Conservation (phyloP, 1,140 invertebrate genomes). For the Drosophila kikkawai region DNA sequence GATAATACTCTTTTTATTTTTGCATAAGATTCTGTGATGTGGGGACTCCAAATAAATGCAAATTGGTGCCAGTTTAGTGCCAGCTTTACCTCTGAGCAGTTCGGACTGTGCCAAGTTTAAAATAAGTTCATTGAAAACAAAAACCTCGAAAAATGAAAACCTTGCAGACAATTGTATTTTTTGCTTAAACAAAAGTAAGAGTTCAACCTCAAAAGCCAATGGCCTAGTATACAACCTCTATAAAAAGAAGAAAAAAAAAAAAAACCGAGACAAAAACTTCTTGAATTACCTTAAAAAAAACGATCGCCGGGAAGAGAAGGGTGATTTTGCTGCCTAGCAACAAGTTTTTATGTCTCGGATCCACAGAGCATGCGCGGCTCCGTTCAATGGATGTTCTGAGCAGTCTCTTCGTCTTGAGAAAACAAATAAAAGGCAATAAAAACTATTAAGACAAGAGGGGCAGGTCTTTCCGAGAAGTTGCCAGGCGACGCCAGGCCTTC, state of each 20-base stretch:
- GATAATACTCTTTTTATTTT: slow-evolving; percentile 33
- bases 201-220: slow-evolving; percentile 66
- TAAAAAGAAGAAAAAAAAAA: neutral
- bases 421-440: slow-evolving; percentile 64
- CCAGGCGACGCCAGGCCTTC: slow-evolving; percentile 35
- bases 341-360: slow-evolving; percentile 33
- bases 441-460: slow-evolving; percentile 49
- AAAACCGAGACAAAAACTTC: slow-evolving; percentile 38
- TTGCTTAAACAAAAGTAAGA: slow-evolving; percentile 66
- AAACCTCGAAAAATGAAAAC: slow-evolving; percentile 35
- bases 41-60: slow-evolving; percentile 27
- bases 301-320: slow-evolving; percentile 8
- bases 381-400: slow-evolving; percentile 36
- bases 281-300: slow-evolving; percentile 59
- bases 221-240: slow-evolving; percentile 64
- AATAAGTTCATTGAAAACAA: slow-evolving; percentile 37
- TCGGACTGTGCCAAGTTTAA: slow-evolving; percentile 24
- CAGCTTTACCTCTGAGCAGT: slow-evolving; percentile 12
- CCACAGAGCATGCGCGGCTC: slow-evolving; percentile 33
- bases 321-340: slow-evolving; percentile 44
- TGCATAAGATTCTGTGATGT: slow-evolving; percentile 26
- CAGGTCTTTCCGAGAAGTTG: slow-evolving; percentile 72
- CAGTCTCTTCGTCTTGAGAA: slow-evolving; percentile 22
- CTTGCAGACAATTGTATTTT: slow-evolving; percentile 26
- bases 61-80: slow-evolving; percentile 42